A percentile compares a stretch with the other conserved stretches of the same genome.
Evolutionary conservation across 1,140 invertebrate genomes (phyloP).

Genomic region (Drosophila varians): DNA sequence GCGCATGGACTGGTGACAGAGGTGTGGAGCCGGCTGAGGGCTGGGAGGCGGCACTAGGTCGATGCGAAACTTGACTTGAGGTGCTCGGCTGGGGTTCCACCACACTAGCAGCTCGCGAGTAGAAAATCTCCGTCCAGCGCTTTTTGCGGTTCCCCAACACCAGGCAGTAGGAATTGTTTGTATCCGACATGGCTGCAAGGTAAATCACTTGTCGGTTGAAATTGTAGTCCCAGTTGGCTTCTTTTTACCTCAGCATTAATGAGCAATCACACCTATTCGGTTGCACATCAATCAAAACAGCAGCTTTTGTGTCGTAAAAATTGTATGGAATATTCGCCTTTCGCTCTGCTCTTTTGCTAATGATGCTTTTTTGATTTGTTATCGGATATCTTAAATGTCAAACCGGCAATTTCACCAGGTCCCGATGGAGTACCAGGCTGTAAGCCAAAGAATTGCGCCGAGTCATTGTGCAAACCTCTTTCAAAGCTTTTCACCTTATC

Average conservation of each 20-base stretch:
- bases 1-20: too few relatives aligned
- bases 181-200: slow-evolving; percentile 20
- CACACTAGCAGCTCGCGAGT: too few relatives aligned
- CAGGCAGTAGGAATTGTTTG: slow-evolving; percentile 35
- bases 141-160: slow-evolving; percentile 84
- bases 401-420: too few relatives aligned
- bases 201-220: slow-evolving; percentile 17
- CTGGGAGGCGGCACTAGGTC: slow-evolving; percentile 55
- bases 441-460: too few relatives aligned
- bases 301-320: too few relatives aligned
- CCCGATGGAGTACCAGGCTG: too few relatives aligned
- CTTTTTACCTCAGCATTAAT: slow-evolving; percentile 16
- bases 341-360: slow-evolving; percentile 6
- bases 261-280: slow-evolving; percentile 1
- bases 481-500: too few relatives aligned
- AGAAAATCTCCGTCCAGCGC: slow-evolving; percentile 92
- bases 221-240: slow-evolving; percentile 3
- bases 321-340: slow-evolving; percentile 13
- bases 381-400: too few relatives aligned
- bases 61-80: slow-evolving; percentile 25
- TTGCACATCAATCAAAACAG: slow-evolving; percentile 10
- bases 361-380: too few relatives aligned
- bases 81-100: too few relatives aligned
- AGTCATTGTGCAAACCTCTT: too few relatives aligned
- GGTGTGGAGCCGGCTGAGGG: slow-evolving; percentile 57